A percentile compares a stretch with the other conserved stretches of the same genome.
phyloP scores from a whole-genome alignment of 2,113 vertebrate species.

The Dendropsophus ebraccatus region DNA sequence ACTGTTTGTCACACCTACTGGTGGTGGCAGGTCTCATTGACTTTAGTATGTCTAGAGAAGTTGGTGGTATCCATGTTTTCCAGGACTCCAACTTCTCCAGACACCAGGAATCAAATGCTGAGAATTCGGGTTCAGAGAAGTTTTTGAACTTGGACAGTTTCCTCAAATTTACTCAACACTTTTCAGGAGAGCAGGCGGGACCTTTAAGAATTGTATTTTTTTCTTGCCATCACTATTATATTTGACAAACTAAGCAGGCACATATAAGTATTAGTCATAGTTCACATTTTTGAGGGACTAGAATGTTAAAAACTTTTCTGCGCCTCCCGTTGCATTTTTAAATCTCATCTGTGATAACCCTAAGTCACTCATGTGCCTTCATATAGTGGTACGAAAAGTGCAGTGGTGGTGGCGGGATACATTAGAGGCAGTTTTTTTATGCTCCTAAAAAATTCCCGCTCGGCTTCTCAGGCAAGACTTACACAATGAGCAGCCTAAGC shows the following conservation, averaged over 20 bases:
- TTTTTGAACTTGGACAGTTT: too few species aligned
- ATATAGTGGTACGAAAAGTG: neutral
- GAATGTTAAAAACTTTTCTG: neutral
- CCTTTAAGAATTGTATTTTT: neutral
- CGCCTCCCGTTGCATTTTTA: neutral
- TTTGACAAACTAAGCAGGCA: neutral
- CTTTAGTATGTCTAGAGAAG: too few species aligned
- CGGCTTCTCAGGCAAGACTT: neutral
- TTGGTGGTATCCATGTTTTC: too few species aligned
- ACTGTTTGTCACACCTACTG: too few species aligned
- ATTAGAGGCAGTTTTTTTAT: neutral
- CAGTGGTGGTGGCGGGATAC: neutral
- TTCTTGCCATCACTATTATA: neutral
- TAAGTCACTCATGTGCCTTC: neutral
- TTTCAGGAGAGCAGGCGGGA: too few species aligned
- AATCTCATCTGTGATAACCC: neutral
- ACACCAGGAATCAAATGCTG: too few species aligned
- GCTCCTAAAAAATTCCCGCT: neutral
- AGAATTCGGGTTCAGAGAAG: too few species aligned
- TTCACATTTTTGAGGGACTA: neutral
- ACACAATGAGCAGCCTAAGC: conserved; percentile 31
- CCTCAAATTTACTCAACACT: too few species aligned
- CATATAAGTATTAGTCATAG: neutral
- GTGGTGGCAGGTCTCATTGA: too few species aligned
- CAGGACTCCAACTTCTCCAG: too few species aligned